phyloP scores from a whole-genome alignment of 2,888 invertebrate species.

The Ophonus ardosiacus region DNA sequence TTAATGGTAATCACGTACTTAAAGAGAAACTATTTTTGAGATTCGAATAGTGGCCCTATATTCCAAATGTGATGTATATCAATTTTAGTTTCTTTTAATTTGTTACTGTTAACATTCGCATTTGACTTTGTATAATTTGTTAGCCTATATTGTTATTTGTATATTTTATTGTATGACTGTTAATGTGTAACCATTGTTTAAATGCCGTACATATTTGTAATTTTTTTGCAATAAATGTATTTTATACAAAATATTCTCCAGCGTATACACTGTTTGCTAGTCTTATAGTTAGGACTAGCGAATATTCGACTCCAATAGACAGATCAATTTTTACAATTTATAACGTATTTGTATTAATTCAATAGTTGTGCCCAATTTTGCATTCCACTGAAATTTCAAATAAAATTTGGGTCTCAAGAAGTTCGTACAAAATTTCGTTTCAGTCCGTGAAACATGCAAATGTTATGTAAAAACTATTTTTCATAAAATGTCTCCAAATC shows the following conservation, averaged over 20 bases:
- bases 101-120: slow-evolving; percentile 46
- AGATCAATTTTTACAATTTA: too few relatives aligned
- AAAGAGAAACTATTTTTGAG: slow-evolving; percentile 44
- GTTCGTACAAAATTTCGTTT: too few relatives aligned
- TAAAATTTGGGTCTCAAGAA: too few relatives aligned
- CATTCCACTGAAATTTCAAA: too few relatives aligned
- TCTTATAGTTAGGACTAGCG: too few relatives aligned
- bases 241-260: slow-evolving; percentile 10
- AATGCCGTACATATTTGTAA: slow-evolving; percentile 30
- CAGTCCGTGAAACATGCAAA: too few relatives aligned
- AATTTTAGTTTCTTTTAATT: slow-evolving; percentile 14
- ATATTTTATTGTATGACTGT: slow-evolving; percentile 15
- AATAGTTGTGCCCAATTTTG: too few relatives aligned
- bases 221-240: slow-evolving; percentile 49
- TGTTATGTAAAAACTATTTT: too few relatives aligned
- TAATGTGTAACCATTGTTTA: slow-evolving; percentile 21
- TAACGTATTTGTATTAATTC: too few relatives aligned
- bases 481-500: too few relatives aligned
- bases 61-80: slow-evolving; percentile 45
- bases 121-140: slow-evolving; percentile 43
- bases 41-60: slow-evolving; percentile 6
- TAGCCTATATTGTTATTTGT: slow-evolving; percentile 35
- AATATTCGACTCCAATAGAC: too few relatives aligned
- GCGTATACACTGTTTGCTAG: too few relatives aligned
- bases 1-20: slow-evolving; percentile 27